Evolutionary conservation across 2,113 vertebrate genomes (phyloP), one percentile per base, ranked within the genome.

Genomic region (Dipodomys stephensi): DNA sequence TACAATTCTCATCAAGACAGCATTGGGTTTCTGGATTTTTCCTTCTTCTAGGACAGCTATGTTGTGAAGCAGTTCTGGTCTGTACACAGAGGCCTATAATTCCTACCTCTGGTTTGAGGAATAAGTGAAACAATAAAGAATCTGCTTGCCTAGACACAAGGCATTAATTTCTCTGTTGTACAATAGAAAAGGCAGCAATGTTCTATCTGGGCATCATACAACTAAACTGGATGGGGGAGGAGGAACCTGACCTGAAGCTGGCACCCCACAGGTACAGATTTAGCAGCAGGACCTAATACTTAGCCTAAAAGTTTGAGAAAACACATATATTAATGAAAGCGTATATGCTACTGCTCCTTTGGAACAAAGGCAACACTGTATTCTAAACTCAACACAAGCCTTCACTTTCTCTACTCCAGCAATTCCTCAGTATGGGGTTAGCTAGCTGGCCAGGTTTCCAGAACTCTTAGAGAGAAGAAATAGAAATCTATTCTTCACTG

Each of bases 311-410:
- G 53, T 72, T 77, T 35, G 80, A 76, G 82, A 87, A 89, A 91
- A 82, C 87, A 68, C 15, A 57, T 57, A 39, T 0, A 4, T 30
- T 32, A 91, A 72, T 22, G 60, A 84, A 91, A 88, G 93, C 53
- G 87, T 71, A 25, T 65, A 71, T 68, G 69, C 49, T 65, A 39
- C 53, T 27, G 57, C 23, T 82, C 79, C 10, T 16, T 72, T 6
- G 83, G 94, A 93, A 96, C 93, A 95, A 94, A 95, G 86, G 81
- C 95, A 30, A 83, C 16, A 77, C 91, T 96, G 94, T 93, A 46
- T 77, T 77, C 86, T 16, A 87, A 84, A 67, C 23, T 73, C 65
- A 74, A 67, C n/a, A 94, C 46, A 91, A 78, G 91, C 11, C 77
- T 94, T 90, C 27, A 7, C 80, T 95, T 64, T 93, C 93, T 64